Conservation (phyloP, 35 echinoderm and acorn worm genomes). For the Holothuria glaberrima region DNA sequence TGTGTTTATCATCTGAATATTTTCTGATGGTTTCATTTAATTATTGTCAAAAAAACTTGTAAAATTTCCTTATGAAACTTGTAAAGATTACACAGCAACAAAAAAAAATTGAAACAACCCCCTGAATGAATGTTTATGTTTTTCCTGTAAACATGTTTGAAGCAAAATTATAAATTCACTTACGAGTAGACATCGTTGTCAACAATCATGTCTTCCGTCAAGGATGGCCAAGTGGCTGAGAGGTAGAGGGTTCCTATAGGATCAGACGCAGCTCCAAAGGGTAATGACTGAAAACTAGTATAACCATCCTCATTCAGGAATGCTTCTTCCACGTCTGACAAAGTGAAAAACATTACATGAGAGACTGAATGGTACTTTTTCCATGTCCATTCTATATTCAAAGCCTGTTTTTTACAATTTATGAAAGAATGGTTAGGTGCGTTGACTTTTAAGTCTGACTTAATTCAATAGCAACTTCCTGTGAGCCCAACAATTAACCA, state of each 20-base stretch:
- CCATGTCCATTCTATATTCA: too few species aligned
- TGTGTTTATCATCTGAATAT: too few species aligned
- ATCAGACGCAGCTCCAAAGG: slow-evolving; percentile 92
- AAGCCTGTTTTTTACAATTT: too few species aligned
- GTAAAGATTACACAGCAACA: neutral
- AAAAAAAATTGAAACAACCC: neutral
- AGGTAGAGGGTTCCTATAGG: slow-evolving; percentile 86
- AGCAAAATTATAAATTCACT: slow-evolving; percentile 22
- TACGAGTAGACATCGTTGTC: slow-evolving; percentile 98
- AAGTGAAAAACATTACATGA: too few species aligned
- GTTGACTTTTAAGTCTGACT: too few species aligned
- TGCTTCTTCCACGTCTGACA: slow-evolving; percentile 69
- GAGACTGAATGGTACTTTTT: too few species aligned
- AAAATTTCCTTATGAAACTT: neutral
- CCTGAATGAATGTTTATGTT: neutral
- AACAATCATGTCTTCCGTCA: slow-evolving; percentile 83
- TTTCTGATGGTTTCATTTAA: neutral
- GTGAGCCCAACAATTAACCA: too few species aligned
- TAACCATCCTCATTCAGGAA: slow-evolving; percentile 71
- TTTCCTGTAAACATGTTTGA: neutral
- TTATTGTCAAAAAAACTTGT: neutral
- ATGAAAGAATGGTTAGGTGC: too few species aligned
- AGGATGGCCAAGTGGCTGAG: slow-evolving; percentile 85
- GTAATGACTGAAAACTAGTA: slow-evolving; percentile 74
- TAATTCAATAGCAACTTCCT: too few species aligned